Conservation (phyloP, 2,888 invertebrate genomes). For the Apotomis turbidana region DNA sequence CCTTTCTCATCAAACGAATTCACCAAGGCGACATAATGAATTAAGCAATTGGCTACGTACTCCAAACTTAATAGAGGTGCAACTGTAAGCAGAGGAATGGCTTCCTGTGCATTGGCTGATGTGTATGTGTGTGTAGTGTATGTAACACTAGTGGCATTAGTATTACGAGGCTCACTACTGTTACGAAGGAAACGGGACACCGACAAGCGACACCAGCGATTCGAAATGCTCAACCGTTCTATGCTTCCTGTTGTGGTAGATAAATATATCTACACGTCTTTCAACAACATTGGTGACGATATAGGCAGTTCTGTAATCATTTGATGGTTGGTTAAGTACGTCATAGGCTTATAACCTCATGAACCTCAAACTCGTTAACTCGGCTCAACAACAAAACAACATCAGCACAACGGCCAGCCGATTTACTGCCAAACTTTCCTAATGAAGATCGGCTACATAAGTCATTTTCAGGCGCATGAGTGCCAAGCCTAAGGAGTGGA, state of each 20-base stretch:
- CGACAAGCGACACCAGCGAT: conserved; percentile 48
- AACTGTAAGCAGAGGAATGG: conserved; percentile 49
- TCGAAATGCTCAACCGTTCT: conserved; percentile 6
- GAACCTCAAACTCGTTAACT: no score
- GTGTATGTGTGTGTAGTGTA: conserved; percentile 15
- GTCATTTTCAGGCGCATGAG: no score
- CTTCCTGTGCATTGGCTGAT: conserved; percentile 57
- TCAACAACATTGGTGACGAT: not conserved
- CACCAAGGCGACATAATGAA: conserved; percentile 32
- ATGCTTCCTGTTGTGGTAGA: not conserved
- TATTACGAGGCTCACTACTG: conserved; percentile 40
- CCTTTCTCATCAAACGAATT: conserved; percentile 28
- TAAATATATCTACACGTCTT: not conserved
- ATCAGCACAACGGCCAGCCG: no score
- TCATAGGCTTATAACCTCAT: no score
- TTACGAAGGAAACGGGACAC: conserved; percentile 63
- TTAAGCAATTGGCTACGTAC: conserved; percentile 31
- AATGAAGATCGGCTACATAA: no score
- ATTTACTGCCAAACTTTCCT: no score
- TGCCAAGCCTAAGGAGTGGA: no score
- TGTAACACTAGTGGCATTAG: conserved; percentile 43
- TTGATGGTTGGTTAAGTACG: no score
- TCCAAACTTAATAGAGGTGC: conserved; percentile 49
- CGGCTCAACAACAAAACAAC: no score
- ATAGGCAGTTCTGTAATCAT: no score